Evolutionary conservation across 2,888 invertebrate genomes (phyloP).

Genomic region (Euplexia lucipara): DNA sequence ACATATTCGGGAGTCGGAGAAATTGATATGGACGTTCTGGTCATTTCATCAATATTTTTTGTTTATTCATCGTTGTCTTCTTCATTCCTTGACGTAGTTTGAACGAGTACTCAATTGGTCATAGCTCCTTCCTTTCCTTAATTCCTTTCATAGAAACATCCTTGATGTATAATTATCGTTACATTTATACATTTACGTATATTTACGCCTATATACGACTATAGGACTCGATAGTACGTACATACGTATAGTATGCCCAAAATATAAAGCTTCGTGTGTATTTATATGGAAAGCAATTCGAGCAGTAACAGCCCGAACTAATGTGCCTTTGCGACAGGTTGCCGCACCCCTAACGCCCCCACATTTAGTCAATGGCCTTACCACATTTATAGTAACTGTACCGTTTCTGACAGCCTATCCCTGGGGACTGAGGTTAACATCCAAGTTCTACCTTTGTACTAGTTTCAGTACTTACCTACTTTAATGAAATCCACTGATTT

Average conservation of each 20-base stretch:
- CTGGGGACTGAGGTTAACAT: conserved; percentile 29
- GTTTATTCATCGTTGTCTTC: neutral
- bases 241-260: conserved; percentile 8
- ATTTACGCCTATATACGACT: neutral
- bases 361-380: conserved; percentile 34
- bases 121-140: no score
- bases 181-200: conserved; percentile 20
- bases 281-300: conserved; percentile 49
- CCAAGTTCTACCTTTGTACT: conserved; percentile 20
- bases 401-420: conserved; percentile 27
- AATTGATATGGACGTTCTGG: conserved; percentile 21
- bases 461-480: conserved; percentile 10
- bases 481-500: no score
- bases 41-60: conserved; percentile 16
- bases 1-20: conserved; percentile 4
- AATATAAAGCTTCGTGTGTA: conserved; percentile 27
- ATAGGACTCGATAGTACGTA: neutral
- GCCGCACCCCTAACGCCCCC: conserved; percentile 51
- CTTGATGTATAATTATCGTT: conserved; percentile 26
- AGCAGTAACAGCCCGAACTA: conserved; percentile 32
- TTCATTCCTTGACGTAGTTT: conserved; percentile 12
- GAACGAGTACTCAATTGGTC: conserved; percentile 35
- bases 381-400: conserved; percentile 32
- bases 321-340: conserved; percentile 51
- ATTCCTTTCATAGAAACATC: conserved; percentile 14